These are phyloP conservation scores for Chondrosia reniformis DNA, from an alignment of 37 sponge, comb jelly and placozoan genomes.

Conservation along the genomic window DNA sequence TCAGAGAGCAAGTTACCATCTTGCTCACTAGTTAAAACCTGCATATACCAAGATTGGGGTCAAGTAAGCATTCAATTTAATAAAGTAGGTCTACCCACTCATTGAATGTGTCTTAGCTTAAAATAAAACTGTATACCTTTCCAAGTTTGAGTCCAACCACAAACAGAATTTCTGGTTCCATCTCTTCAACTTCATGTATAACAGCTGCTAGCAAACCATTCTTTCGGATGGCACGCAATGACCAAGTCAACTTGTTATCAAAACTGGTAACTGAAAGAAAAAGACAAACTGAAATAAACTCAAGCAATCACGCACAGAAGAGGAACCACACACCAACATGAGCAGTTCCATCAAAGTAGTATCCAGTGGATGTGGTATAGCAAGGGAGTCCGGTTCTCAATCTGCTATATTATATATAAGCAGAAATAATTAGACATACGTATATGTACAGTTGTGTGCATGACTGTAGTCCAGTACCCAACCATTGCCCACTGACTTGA, in stretches of 20 bases:
- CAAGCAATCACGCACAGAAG: not conserved
- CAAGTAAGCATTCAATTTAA: too few relatives aligned
- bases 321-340: not conserved
- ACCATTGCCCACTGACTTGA: not conserved
- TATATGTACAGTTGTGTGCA: not conserved
- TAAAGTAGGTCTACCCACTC: not conserved
- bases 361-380: not conserved
- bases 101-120: too few relatives aligned
- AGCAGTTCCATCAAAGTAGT: not conserved
- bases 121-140: too few relatives aligned
- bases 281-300: not conserved
- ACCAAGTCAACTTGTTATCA: not conserved
- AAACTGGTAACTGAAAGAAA: not conserved
- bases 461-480: not conserved
- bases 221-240: not conserved
- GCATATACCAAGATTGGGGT: too few relatives aligned
- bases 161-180: not conserved
- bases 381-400: not conserved
- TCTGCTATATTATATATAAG: not conserved
- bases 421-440: not conserved
- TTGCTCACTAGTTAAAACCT: too few relatives aligned
- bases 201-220: constrained; percentile 14
- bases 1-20: too few relatives aligned
- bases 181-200: not conserved
- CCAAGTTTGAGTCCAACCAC: not conserved